phyloP scores from a whole-genome alignment of 1,140 invertebrate genomes.

The Luehdorfia chinensis region DNA sequence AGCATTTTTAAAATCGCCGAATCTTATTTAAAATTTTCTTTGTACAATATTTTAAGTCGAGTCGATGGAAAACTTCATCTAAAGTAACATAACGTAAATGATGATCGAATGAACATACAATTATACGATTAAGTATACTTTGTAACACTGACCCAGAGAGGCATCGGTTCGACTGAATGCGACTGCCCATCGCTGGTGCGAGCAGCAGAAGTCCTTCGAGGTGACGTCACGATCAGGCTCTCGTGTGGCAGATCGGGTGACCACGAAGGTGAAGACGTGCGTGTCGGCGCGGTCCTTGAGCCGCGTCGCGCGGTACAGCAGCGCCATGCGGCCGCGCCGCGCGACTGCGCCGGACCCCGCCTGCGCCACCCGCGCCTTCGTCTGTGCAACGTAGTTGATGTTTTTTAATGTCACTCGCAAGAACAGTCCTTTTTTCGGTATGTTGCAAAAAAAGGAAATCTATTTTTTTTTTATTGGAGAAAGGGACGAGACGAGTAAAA shows the following conservation, averaged over 20 bases:
- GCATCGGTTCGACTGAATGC: conserved; percentile 89
- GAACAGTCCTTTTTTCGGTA: no score
- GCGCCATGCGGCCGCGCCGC: conserved; percentile 82
- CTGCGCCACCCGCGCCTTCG: conserved; percentile 38
- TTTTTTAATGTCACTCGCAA: no score
- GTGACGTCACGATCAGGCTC: conserved; percentile 90
- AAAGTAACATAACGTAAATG: no score
- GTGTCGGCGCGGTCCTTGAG: conserved; percentile 90
- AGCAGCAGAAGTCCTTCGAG: conserved; percentile 90
- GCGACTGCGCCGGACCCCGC: conserved; percentile 30
- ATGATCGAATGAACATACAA: no score
- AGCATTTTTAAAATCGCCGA: no score
- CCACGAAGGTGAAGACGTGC: conserved; percentile 91
- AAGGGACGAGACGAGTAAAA: no score
- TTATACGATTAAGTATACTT: no score
- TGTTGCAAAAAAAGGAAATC: no score
- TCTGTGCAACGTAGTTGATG: conserved; percentile 33
- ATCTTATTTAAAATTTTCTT: no score
- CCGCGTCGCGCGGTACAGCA: conserved; percentile 90
- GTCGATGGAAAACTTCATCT: no score
- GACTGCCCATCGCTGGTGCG: conserved; percentile 92
- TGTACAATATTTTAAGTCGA: no score
- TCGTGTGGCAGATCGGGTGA: conserved; percentile 87
- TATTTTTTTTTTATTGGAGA: no score
- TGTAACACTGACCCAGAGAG: conserved; percentile 70